Base-by-base conservation (phyloP, 2,888 invertebrate species). In the Philereme vetulata region DNA sequence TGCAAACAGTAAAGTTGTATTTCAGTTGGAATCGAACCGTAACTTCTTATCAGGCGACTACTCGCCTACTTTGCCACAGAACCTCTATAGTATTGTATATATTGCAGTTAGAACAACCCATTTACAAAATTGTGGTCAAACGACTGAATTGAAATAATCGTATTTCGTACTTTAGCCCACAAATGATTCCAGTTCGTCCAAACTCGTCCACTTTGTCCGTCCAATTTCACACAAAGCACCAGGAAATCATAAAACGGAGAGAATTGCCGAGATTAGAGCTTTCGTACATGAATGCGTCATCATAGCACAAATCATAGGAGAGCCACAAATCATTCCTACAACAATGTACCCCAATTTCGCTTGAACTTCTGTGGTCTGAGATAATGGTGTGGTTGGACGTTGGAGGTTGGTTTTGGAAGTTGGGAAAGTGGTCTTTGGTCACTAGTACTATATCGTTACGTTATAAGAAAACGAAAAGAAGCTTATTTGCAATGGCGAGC, bases 231-330 rank as follows among this genome's bases (percentile, higher is more conserved):
- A 48, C 46, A 52, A 50, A 51, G 53, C 40, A 51, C 60, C 59
- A 57, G 64, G 62, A 62, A 56, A 60, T 57, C 66, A 60, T 66
- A 64, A 60, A 64, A 52, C 34, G 47, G 55, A 62, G 57, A 57
- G 51, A 55, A 53, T 53, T 53, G 36, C 51, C 43, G 44, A 40
- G 63, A 56, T 58, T 56, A 61, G 35, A 35, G 10, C 59, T 34
- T 50, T 56, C 42, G 44, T 52, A 47, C 47, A 45, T 9, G 56
- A 65, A 60, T 57, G 65, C 54, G 56, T 46, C 51, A 55, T 10
- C 9, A 40, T 34, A 38, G 58, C 52, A 46, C 65, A 52, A 63
- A 61, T 62, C 60, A 57, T 57, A 58, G 40, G 9, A 38, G 35
- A 34, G 48, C 11, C 9, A 53, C 56, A 53, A 63, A 63, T 66